phyloP scores from a whole-genome alignment of 2,797 vertebrate genomes.

The Schizothorax lantsangensis region DNA sequence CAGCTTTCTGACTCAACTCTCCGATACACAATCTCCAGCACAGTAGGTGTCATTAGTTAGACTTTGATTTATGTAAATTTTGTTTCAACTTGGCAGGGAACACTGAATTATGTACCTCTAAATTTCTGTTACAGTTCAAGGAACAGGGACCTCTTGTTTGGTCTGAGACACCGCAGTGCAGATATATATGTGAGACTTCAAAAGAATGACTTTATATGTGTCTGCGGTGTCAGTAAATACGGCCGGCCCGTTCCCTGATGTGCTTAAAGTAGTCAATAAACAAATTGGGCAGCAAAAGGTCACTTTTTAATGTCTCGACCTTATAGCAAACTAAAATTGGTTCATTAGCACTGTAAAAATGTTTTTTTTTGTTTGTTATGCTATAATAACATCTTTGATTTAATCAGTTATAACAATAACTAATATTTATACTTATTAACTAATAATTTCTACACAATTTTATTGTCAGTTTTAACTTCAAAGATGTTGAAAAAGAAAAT shows the following conservation, averaged over 20 bases:
- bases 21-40: conserved; percentile 40
- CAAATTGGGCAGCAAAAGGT: conserved; percentile 9
- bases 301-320: conserved; percentile 7
- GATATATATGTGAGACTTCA: conserved; percentile 41
- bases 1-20: conserved; percentile 32
- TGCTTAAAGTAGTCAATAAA: conserved; percentile 37
- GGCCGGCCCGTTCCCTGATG: not conserved
- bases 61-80: conserved; percentile 56
- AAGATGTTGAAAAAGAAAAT: not conserved
- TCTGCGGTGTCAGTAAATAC: conserved; percentile 44
- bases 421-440: not conserved
- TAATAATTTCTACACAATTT: not conserved
- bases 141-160: conserved; percentile 49
- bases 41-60: conserved; percentile 56
- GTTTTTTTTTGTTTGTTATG: not conserved
- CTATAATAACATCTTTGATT: not conserved
- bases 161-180: conserved; percentile 23
- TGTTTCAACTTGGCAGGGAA: conserved; percentile 61
- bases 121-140: conserved; percentile 44
- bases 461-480: not conserved
- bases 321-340: not conserved
- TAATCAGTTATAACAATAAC: not conserved
- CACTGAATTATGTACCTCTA: conserved; percentile 44
- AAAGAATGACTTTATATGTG: conserved; percentile 34
- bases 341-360: not conserved